phyloP scores from a whole-genome alignment of 2,888 invertebrate species.

The Macrophya annulata region DNA sequence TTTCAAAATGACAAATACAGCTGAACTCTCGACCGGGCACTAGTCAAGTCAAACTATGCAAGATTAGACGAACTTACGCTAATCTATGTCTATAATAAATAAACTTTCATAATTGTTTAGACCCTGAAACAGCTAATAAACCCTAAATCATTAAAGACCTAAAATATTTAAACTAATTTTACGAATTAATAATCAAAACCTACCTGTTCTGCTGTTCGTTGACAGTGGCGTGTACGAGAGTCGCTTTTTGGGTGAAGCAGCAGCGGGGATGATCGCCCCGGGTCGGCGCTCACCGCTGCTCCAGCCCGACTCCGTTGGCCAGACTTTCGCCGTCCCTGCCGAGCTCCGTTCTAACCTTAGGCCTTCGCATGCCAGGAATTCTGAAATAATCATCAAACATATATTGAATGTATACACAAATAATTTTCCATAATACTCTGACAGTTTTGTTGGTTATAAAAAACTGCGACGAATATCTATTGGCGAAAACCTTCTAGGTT shows the following conservation, averaged over 20 bases:
- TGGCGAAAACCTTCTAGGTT: not conserved
- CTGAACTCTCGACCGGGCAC: not conserved
- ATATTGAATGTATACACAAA: not conserved
- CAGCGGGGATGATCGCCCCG: conserved; percentile 77
- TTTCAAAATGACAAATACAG: not conserved
- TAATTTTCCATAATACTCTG: not conserved
- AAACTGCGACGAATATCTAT: not conserved
- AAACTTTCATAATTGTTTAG: not conserved
- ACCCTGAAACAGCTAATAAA: not conserved
- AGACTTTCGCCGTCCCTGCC: conserved; percentile 56
- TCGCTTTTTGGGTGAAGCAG: conserved; percentile 74
- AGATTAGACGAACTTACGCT: not conserved
- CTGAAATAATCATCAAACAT: conserved; percentile 14
- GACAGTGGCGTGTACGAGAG: conserved; percentile 76
- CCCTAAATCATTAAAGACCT: not conserved
- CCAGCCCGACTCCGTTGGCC: conserved; percentile 71
- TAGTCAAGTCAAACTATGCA: not conserved
- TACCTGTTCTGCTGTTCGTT: conserved; percentile 79
- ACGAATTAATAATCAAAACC: conserved; percentile 30
- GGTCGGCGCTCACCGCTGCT: conserved; percentile 77
- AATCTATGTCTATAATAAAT: not conserved
- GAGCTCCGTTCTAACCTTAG: conserved; percentile 22
- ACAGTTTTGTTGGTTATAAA: not conserved
- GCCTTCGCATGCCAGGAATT: conserved; percentile 45
- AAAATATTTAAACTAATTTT: not conserved